phyloP scores from a whole-genome alignment of 2,113 vertebrate species.

The Ciconia maguari region DNA sequence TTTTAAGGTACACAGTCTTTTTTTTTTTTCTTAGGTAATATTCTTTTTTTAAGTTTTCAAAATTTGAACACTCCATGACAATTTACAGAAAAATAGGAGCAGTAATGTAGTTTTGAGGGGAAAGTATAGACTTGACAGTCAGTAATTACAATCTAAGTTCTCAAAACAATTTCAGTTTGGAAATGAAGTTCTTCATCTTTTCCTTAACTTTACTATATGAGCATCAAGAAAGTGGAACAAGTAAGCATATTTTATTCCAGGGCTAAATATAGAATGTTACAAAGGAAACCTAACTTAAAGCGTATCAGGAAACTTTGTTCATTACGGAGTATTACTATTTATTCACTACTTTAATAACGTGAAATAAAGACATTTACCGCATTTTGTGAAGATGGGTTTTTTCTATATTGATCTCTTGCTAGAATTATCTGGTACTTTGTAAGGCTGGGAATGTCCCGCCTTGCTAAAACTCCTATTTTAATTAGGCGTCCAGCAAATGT shows the following conservation, averaged over 20 bases:
- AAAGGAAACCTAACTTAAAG: not conserved
- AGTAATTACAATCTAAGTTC: not conserved
- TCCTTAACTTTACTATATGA: not conserved
- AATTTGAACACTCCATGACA: not conserved
- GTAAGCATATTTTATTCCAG: not conserved
- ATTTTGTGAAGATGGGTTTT: conserved; percentile 83
- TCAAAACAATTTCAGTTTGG: not conserved
- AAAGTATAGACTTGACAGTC: not conserved
- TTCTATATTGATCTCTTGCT: conserved; percentile 91
- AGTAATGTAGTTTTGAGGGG: not conserved
- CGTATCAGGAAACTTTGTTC: not conserved
- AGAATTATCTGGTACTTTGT: conserved; percentile 95
- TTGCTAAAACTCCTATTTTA: conserved; percentile 77
- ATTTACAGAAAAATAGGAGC: not conserved
- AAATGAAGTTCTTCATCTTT: not conserved
- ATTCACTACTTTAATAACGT: not conserved
- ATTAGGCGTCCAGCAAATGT: conserved; percentile 84
- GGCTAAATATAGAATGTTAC: not conserved
- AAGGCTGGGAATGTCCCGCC: conserved; percentile 81
- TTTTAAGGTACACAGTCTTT: not conserved
- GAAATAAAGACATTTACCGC: conserved; percentile 66
- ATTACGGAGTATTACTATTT: not conserved
- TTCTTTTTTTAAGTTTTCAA: not conserved
- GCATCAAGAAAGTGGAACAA: not conserved
- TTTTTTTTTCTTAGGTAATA: not conserved